Evolutionary conservation across 1,140 invertebrate genomes (phyloP).

Genomic region (Chionoecetes opilio): DNA sequence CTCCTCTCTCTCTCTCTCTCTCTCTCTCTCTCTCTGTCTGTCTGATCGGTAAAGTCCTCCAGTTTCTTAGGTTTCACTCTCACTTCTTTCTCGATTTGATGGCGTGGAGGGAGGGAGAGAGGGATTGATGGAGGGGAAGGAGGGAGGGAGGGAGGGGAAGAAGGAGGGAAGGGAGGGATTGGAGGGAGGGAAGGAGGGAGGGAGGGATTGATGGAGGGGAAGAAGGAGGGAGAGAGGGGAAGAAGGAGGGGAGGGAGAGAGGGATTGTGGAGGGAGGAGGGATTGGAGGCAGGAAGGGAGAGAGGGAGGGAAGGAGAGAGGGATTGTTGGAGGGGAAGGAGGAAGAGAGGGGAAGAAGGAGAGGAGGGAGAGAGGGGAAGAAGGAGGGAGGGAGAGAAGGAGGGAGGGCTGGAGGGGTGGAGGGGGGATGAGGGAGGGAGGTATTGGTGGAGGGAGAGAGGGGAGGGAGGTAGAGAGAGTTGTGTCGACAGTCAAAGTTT

Average conservation of each 20-base stretch:
- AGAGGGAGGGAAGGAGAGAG: not conserved
- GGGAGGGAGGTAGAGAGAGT: too few relatives aligned
- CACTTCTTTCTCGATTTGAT: slow-evolving; percentile 1
- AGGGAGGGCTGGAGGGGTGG: too few relatives aligned
- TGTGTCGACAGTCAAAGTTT: too few relatives aligned
- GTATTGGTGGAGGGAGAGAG: too few relatives aligned
- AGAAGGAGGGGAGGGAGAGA: not conserved
- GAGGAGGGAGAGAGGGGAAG: not conserved
- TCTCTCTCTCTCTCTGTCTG: not conserved
- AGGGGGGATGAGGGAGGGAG: too few relatives aligned
- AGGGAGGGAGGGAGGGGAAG: not conserved
- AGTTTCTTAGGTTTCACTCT: not conserved
- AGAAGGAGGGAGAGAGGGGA: not conserved
- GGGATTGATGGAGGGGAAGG: not conserved
- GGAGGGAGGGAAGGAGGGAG: not conserved
- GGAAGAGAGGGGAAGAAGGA: not conserved
- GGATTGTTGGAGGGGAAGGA: not conserved
- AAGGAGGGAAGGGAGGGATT: not conserved
- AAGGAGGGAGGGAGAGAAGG: not conserved
- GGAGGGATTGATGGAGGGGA: not conserved
- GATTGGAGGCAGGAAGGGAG: not conserved
- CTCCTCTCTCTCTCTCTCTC: not conserved
- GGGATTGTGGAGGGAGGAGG: not conserved
- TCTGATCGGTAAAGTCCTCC: not conserved
- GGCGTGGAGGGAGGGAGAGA: not conserved